Conservation (phyloP, 2,888 invertebrate genomes). For the Nysson spinosus region DNA sequence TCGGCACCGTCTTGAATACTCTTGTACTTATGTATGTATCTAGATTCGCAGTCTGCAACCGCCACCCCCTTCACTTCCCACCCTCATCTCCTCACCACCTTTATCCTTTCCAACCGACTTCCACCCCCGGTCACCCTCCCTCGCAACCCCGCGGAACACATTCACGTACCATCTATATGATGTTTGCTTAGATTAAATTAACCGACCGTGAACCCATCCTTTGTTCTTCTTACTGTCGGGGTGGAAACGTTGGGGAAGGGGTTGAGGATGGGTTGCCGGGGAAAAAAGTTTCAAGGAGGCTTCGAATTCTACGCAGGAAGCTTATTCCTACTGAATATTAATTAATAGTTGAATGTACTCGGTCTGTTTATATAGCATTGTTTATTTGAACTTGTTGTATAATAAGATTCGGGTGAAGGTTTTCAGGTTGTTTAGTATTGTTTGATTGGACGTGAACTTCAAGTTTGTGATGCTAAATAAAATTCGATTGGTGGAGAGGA, state of each 20-base stretch:
- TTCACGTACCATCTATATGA: constrained; percentile 72
- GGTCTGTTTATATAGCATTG: too few relatives aligned
- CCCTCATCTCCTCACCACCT: constrained; percentile 33
- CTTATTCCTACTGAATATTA: too few relatives aligned
- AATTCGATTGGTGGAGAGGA: background rate
- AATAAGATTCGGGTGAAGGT: too few relatives aligned
- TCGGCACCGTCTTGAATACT: constrained; percentile 72
- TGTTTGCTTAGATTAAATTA: constrained; percentile 77
- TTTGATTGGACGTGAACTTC: too few relatives aligned
- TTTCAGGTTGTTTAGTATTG: too few relatives aligned
- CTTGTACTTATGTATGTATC: constrained; percentile 76
- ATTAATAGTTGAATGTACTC: too few relatives aligned
- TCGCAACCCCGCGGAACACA: constrained; percentile 62
- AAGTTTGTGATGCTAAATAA: too few relatives aligned
- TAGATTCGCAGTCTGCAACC: constrained; percentile 68
- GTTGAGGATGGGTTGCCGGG: background rate
- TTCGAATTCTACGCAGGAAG: too few relatives aligned
- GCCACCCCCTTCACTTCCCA: constrained; percentile 31
- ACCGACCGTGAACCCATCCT: constrained; percentile 69
- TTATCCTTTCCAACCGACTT: constrained; percentile 39
- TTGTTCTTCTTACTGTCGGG: constrained; percentile 64
- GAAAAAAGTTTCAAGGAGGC: too few relatives aligned
- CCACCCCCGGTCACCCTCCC: constrained; percentile 34
- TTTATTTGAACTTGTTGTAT: too few relatives aligned
- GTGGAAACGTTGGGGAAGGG: constrained; percentile 25